Evolutionary conservation across 1,140 invertebrate species (phyloP).

Genomic region (Drosophila busckii): DNA sequence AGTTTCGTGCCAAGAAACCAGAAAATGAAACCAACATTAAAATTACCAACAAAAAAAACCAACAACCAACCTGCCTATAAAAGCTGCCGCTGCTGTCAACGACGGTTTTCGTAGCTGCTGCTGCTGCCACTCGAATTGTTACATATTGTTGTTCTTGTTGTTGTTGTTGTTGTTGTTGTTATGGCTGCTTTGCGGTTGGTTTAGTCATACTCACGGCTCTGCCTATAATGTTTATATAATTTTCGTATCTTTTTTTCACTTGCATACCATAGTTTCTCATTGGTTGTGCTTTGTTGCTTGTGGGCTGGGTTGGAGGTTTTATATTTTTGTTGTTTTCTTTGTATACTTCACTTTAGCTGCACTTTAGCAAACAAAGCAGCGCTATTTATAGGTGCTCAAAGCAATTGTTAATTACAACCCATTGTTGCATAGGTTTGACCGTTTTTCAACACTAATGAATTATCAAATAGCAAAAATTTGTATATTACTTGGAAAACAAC

Average conservation of each 20-base stretch:
- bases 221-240: conserved; percentile 75
- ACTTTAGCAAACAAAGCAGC: conserved; percentile 10
- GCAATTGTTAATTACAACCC: no score
- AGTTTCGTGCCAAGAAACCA: conserved; percentile 62
- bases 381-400: no score
- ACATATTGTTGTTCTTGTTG: conserved; percentile 55
- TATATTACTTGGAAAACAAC: no score
- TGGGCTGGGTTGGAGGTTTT: conserved; percentile 42
- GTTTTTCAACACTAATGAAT: no score
- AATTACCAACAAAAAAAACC: conserved; percentile 56
- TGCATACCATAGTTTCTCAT: conserved; percentile 54
- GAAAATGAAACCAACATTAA: conserved; percentile 58
- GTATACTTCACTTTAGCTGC: conserved; percentile 1
- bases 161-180: conserved; percentile 18
- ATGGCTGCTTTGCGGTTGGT: conserved; percentile 58
- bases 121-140: conserved; percentile 64
- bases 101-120: conserved; percentile 12
- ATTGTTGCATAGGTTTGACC: no score
- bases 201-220: conserved; percentile 67
- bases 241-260: conserved; percentile 65
- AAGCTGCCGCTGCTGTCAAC: conserved; percentile 40
- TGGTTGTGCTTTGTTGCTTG: conserved; percentile 31
- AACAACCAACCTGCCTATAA: conserved; percentile 20
- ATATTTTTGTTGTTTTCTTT: conserved; percentile 1
- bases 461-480: no score